Percentiles rank a stretch among this genome's conserved stretches.
phyloP scores from a whole-genome alignment of 1,140 invertebrate genomes.

The Cherax quadricarinatus region DNA sequence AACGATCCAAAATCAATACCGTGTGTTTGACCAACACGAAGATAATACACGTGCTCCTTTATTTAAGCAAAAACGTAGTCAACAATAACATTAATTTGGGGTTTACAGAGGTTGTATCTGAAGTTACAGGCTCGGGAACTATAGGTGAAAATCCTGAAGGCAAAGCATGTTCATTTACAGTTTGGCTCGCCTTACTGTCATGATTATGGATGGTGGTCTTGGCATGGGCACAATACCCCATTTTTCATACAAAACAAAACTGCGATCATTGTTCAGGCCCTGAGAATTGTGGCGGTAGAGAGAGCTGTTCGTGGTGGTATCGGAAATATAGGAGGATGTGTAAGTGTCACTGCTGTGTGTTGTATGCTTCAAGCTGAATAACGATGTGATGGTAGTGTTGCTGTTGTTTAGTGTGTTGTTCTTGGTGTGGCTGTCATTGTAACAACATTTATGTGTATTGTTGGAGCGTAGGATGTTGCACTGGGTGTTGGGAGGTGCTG shows the following conservation, averaged over 20 bases:
- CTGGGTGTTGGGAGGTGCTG: background rate
- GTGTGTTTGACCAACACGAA: too few relatives aligned
- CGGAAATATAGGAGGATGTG: background rate
- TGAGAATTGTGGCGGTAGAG: background rate
- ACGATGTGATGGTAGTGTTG: background rate
- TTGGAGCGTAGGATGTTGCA: background rate
- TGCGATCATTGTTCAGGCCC: constrained; percentile 7
- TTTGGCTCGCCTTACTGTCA: constrained; percentile 31
- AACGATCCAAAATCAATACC: too few relatives aligned
- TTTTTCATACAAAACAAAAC: constrained; percentile 35
- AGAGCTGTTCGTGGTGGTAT: background rate
- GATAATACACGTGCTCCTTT: too few relatives aligned
- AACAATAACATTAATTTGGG: too few relatives aligned
- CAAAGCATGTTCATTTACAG: background rate
- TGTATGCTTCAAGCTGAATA: background rate
- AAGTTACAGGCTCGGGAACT: too few relatives aligned
- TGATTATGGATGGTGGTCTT: constrained; percentile 17
- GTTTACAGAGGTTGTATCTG: too few relatives aligned
- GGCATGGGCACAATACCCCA: constrained; percentile 39
- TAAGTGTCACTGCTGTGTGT: background rate
- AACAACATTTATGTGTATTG: background rate
- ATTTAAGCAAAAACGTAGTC: too few relatives aligned
- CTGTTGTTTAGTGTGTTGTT: background rate
- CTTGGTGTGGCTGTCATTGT: too few relatives aligned
- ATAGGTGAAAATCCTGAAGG: too few relatives aligned